These are phyloP conservation scores for Turdus rufiventris DNA, from an alignment of 2,113 vertebrate species.

Conservation along the genomic window DNA sequence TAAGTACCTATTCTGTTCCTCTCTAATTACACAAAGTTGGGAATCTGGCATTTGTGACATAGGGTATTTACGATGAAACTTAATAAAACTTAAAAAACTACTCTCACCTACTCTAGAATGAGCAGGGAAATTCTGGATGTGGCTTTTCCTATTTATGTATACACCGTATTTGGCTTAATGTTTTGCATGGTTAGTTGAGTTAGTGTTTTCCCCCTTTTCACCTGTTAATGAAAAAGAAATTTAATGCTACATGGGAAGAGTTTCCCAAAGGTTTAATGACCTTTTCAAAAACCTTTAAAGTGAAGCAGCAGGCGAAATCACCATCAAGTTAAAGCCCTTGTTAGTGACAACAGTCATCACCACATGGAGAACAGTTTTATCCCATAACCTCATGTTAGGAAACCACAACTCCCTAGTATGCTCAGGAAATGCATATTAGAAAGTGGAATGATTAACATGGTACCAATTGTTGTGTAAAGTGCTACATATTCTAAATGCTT, in stretches of 20 bases:
- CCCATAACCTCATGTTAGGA: slow-evolving; percentile 46
- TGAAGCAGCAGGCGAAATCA: slow-evolving; percentile 64
- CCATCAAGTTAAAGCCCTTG: slow-evolving; percentile 53
- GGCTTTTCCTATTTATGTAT: background rate
- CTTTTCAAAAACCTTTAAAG: slow-evolving; percentile 60
- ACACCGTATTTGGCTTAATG: background rate
- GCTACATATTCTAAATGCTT: background rate
- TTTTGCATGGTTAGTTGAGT: slow-evolving; percentile 40
- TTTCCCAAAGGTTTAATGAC: slow-evolving; percentile 57
- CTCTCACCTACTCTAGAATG: background rate
- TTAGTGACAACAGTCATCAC: slow-evolving; percentile 60
- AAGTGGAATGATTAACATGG: slow-evolving; percentile 12
- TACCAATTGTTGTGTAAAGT: background rate
- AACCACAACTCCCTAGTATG: slow-evolving; percentile 49
- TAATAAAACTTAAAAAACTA: background rate
- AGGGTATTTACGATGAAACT: background rate
- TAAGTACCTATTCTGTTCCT: slow-evolving; percentile 12
- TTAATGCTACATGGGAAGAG: slow-evolving; percentile 28
- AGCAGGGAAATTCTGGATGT: background rate
- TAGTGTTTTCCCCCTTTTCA: slow-evolving; percentile 27
- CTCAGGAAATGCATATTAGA: slow-evolving; percentile 35
- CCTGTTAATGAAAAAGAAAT: slow-evolving; percentile 45
- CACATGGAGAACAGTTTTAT: slow-evolving; percentile 59
- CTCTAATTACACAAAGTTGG: slow-evolving; percentile 2
- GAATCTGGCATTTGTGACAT: background rate